phyloP scores from a whole-genome alignment of 1,140 invertebrate species.

The Listronotus oregonensis region DNA sequence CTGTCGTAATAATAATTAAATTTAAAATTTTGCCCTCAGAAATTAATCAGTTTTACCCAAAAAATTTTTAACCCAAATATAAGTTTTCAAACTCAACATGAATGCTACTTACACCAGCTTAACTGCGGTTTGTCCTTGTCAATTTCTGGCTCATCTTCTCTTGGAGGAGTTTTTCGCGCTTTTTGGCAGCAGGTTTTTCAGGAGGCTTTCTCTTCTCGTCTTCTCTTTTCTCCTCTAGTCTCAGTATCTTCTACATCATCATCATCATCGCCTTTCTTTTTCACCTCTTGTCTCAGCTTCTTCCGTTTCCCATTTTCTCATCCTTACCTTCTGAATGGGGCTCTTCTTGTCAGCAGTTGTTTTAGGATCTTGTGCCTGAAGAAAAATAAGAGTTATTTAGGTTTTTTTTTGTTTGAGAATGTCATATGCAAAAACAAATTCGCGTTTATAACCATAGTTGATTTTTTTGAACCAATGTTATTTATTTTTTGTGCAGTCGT shows the following conservation, averaged over 20 bases:
- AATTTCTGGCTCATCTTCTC: constrained; percentile 78
- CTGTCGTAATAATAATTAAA: no score
- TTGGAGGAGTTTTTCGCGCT: constrained; percentile 42
- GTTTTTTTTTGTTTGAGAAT: neutral
- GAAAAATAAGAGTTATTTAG: neutral
- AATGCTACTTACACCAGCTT: constrained; percentile 86
- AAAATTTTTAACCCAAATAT: no score
- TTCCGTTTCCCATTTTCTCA: constrained; percentile 15
- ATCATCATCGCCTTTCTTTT: constrained; percentile 38
- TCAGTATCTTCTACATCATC: constrained; percentile 42
- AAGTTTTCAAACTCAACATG: no score
- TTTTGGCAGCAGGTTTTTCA: constrained; percentile 49
- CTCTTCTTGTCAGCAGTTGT: neutral
- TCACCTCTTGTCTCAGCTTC: constrained; percentile 6
- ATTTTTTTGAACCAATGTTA: neutral
- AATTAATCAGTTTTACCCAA: no score
- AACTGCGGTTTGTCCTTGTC: constrained; percentile 72
- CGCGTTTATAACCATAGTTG: neutral
- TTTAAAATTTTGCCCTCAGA: no score
- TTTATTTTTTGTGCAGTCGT: no score
- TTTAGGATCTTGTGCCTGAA: neutral
- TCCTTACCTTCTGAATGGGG: neutral
- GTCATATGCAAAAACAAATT: neutral
- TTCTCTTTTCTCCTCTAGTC: constrained; percentile 26
- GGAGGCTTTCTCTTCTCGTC: constrained; percentile 14